phyloP scores from a whole-genome alignment of 2,113 vertebrate genomes.

The Plecotus auritus region DNA sequence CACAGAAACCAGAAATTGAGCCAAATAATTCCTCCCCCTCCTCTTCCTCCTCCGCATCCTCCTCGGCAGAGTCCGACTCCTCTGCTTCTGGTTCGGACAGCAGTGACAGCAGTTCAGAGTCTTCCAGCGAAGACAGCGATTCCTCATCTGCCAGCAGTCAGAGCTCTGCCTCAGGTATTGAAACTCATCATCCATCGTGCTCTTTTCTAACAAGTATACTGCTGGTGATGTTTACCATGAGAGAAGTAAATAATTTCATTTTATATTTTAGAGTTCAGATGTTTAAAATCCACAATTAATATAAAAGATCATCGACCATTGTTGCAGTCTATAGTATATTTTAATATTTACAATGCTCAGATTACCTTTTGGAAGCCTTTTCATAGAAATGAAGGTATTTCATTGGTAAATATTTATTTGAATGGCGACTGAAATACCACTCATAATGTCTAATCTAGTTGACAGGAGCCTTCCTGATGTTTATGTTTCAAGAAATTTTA shows the following conservation, averaged over 20 bases:
- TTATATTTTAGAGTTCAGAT: not conserved
- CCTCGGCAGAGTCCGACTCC: constrained; percentile 83
- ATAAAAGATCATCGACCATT: not conserved
- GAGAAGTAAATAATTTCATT: not conserved
- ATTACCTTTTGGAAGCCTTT: not conserved
- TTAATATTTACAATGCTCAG: not conserved
- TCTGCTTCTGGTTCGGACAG: constrained; percentile 81
- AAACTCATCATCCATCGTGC: not conserved
- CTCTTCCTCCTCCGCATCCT: constrained; percentile 81
- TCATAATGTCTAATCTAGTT: not conserved
- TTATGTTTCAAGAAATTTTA: not conserved
- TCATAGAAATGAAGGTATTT: not conserved
- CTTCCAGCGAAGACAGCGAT: constrained; percentile 83
- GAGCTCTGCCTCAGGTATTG: constrained; percentile 87
- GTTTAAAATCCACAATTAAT: constrained; percentile 6
- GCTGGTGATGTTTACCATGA: not conserved
- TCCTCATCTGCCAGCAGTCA: constrained; percentile 81
- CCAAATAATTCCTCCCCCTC: constrained; percentile 88
- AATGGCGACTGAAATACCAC: not conserved
- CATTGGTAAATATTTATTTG: not conserved
- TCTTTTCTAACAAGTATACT: not conserved
- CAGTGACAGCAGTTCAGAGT: constrained; percentile 83
- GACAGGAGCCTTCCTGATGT: not conserved
- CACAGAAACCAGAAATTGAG: constrained; percentile 95
- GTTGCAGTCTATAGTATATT: not conserved